Base-by-base conservation (phyloP, 2,888 invertebrate species). In the Diaphora mendica region DNA sequence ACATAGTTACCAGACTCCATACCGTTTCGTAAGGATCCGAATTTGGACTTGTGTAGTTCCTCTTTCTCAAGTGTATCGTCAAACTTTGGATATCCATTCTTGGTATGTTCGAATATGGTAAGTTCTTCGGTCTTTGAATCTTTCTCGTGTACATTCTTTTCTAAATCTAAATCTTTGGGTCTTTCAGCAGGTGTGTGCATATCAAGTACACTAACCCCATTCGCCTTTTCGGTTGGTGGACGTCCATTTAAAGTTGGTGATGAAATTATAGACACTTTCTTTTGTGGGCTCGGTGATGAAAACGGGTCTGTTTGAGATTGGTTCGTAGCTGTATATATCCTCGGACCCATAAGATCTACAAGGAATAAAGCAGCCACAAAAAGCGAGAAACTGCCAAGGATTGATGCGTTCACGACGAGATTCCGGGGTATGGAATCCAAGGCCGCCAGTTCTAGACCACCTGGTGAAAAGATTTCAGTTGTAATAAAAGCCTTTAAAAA, bases 351-450 rank as follows among this genome's bases (percentile, higher is more conserved):
- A 74, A 97, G 94, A 89, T 97, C 97, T 51, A 97, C 89, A 44
- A 97, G 96, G 91, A 97, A 97, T 2, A 97, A 91, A 0, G 97
- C 96, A 0, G 97, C 97, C 2, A 97, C 97, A 3, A 97, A 83
- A 35, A 97, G 92, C 3, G 97, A 97, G 23, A 97, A 91, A 2
- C 96, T 95, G 5, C 97, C 97, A 30, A 97, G 95, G 23, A 97
- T 96, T 0, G 97, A 97, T 0, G 97, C 97, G 90, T 97, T 97
- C 85, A 97, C 97, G 42, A 97, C 92, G 82, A 98, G 91, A 74
- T 96, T 96, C 20, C 94, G 93, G 0, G 97, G 97, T 5, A 97
- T 96, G 26, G 97, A 97, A 86, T 98, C 98, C 85, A 97, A 92
- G 7, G 97, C 97, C 5, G 97, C 97, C 76, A 97, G 94, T 77